These are phyloP conservation scores for Propithecus coquereli DNA, from an alignment of 2,113 vertebrate species.

Conservation along the genomic window DNA sequence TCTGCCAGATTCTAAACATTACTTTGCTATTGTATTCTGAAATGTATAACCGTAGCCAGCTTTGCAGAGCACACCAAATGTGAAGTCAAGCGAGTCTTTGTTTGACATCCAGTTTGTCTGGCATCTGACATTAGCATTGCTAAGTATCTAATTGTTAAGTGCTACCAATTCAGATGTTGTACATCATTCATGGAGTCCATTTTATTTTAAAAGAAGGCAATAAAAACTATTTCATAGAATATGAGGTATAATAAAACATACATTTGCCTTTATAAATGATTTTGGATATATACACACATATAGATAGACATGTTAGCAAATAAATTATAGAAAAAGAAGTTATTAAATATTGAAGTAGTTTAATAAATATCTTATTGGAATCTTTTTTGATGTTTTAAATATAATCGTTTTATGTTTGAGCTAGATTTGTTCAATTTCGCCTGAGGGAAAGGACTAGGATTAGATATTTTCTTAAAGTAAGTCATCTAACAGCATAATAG, in stretches of 20 bases:
- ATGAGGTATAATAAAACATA: background rate
- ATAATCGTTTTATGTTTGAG: background rate
- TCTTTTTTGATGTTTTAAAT: background rate
- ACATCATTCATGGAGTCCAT: background rate
- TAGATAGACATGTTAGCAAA: background rate
- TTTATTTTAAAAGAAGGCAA: background rate
- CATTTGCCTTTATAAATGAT: background rate
- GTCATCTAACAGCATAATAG: background rate
- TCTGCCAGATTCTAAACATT: constrained; percentile 29
- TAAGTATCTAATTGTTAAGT: constrained; percentile 29
- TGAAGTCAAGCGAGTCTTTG: constrained; percentile 54
- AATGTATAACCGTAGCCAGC: background rate
- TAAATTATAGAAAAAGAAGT: background rate
- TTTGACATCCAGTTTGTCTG: constrained; percentile 65
- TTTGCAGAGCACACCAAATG: background rate
- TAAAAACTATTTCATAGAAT: background rate
- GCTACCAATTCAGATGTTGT: background rate
- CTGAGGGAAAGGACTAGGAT: background rate
- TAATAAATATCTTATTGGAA: background rate
- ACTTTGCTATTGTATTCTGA: constrained; percentile 42
- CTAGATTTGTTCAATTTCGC: background rate
- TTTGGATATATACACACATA: background rate
- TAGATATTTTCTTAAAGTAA: background rate
- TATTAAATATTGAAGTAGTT: background rate
- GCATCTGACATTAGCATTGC: constrained; percentile 76